phyloP scores from a whole-genome alignment of 2,797 vertebrate species.

The Astyanax mexicanus region DNA sequence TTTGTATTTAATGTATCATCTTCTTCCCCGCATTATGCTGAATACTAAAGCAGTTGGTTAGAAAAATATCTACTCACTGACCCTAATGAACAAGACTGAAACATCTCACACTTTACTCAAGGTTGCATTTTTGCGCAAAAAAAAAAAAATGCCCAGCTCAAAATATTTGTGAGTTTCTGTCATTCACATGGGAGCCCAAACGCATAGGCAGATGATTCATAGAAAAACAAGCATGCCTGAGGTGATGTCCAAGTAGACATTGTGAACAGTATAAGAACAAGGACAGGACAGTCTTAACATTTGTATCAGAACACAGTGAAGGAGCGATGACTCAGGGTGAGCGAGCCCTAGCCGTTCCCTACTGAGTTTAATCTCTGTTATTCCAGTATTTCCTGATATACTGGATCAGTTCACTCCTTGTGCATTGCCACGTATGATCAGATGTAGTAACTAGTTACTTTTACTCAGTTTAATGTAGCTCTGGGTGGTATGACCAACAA shows the following conservation, averaged over 20 bases:
- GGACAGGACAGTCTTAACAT: not conserved
- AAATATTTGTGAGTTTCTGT: constrained; percentile 2
- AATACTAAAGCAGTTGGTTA: too few relatives aligned
- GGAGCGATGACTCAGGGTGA: not conserved
- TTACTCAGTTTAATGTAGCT: too few relatives aligned
- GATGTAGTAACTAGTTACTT: not conserved
- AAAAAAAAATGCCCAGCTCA: not conserved
- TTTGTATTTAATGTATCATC: too few relatives aligned
- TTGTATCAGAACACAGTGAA: not conserved
- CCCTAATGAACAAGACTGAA: not conserved
- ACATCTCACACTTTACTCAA: not conserved
- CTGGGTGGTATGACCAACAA: too few relatives aligned
- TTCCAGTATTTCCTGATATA: constrained; percentile 4
- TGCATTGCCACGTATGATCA: not conserved
- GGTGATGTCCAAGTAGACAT: not conserved
- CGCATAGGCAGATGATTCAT: not conserved
- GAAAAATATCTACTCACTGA: not conserved
- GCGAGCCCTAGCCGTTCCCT: not conserved
- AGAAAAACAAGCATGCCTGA: not conserved
- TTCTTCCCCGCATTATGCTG: too few relatives aligned
- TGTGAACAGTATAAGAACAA: not conserved
- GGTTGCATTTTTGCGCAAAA: not conserved
- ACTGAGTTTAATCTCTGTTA: not conserved
- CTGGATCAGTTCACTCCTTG: not conserved
- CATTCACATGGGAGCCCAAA: not conserved